Percentiles rank a stretch among this genome's conserved stretches.
phyloP scores from a whole-genome alignment of 2,797 vertebrate species.

The Acanthurus leucopareius region DNA sequence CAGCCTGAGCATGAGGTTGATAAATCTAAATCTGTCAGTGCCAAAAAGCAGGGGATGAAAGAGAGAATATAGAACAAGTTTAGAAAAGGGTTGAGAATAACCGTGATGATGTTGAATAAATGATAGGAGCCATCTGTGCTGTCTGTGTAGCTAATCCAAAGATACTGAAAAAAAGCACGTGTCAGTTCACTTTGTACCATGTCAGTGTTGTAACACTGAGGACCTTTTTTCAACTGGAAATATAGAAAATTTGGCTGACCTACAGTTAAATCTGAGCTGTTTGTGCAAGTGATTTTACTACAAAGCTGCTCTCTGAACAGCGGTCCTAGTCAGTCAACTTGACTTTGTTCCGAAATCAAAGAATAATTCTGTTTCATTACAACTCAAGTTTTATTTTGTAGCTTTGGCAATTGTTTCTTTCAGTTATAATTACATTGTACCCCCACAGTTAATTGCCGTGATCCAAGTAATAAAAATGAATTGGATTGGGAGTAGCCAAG shows the following conservation, averaged over 20 bases:
- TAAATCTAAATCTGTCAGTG: conserved; percentile 65
- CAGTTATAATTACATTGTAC: background rate
- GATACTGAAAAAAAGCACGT: conserved; percentile 20
- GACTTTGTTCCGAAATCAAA: conserved; percentile 4
- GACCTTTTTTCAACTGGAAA: background rate
- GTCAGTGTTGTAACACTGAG: background rate
- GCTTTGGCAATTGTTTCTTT: conserved; percentile 7
- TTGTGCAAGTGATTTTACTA: conserved; percentile 15
- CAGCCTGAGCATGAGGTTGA: conserved; percentile 48
- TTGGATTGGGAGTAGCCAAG: background rate
- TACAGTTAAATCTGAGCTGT: background rate
- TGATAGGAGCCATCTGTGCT: conserved; percentile 5
- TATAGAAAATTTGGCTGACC: background rate
- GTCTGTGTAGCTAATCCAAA: conserved; percentile 2
- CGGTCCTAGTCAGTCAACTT: background rate
- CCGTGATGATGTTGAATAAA: conserved; percentile 38
- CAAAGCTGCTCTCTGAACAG: conserved; percentile 4
- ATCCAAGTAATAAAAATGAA: background rate
- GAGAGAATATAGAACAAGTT: conserved; percentile 30
- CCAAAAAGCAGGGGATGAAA: background rate
- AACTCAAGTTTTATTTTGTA: conserved; percentile 1
- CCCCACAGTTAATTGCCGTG: background rate
- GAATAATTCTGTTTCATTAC: conserved; percentile 12
- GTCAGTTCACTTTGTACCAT: conserved; percentile 13
- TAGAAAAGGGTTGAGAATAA: conserved; percentile 37